Conservation (phyloP, 2,888 invertebrate species). For the Ditula angustiorana region DNA sequence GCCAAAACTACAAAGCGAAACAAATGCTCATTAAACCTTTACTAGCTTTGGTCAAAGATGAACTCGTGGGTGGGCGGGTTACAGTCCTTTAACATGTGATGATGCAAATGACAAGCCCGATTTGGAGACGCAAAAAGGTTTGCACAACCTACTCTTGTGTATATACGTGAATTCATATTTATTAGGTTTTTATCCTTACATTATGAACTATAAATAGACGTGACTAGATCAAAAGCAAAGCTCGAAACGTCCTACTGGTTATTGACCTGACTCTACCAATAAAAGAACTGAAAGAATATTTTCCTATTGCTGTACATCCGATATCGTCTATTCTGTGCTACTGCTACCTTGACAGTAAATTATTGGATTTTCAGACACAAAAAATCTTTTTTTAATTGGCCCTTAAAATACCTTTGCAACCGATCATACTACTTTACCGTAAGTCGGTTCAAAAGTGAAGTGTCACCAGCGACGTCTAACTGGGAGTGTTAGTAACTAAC, state of each 20-base stretch:
- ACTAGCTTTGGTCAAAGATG: slow-evolving; percentile 49
- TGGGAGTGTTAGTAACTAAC: slow-evolving; percentile 60
- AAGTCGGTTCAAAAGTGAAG: slow-evolving; percentile 68
- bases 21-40: slow-evolving; percentile 45
- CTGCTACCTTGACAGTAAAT: too few relatives aligned
- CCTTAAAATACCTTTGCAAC: slow-evolving; percentile 34
- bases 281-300: too few relatives aligned
- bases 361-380: too few relatives aligned
- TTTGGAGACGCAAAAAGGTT: slow-evolving; percentile 47
- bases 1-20: slow-evolving; percentile 61
- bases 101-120: slow-evolving; percentile 54
- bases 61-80: slow-evolving; percentile 60
- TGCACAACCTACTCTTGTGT: slow-evolving; percentile 43
- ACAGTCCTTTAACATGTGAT: slow-evolving; percentile 50
- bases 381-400: neutral
- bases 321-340: too few relatives aligned
- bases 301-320: too few relatives aligned
- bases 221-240: slow-evolving; percentile 12
- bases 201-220: slow-evolving; percentile 25
- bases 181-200: slow-evolving; percentile 13
- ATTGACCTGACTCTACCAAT: neutral
- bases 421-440: slow-evolving; percentile 49
- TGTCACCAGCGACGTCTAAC: slow-evolving; percentile 57
- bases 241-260: neutral
- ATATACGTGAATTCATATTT: slow-evolving; percentile 17